Evolutionary conservation across 2,113 vertebrate species (phyloP).

Genomic region (Dromaius novaehollandiae): DNA sequence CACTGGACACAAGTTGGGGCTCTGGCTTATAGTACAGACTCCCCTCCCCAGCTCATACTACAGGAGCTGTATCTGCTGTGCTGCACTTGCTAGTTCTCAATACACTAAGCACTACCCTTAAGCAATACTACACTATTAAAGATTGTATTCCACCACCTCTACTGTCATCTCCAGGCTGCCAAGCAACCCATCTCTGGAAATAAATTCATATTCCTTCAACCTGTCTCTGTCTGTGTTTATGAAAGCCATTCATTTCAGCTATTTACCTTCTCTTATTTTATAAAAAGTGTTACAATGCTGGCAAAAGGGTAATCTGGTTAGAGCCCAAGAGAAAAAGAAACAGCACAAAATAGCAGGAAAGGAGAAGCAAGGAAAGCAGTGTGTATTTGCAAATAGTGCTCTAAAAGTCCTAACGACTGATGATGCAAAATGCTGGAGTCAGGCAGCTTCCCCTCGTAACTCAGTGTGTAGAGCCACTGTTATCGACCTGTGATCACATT

Average conservation of each 20-base stretch:
- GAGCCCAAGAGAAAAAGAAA: background rate
- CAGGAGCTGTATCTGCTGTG: background rate
- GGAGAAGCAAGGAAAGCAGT: background rate
- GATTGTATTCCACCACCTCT: background rate
- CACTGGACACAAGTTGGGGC: background rate
- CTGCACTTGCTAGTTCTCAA: background rate
- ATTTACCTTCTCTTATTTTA: background rate
- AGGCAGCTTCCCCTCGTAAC: background rate
- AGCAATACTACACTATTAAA: background rate
- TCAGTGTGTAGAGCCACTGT: background rate
- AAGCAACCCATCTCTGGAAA: background rate
- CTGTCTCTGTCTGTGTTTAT: background rate
- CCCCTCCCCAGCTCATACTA: background rate
- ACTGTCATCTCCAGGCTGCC: background rate
- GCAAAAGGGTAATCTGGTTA: background rate
- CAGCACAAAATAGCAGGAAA: background rate
- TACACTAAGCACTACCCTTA: background rate
- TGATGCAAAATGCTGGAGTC: background rate
- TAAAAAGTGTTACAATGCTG: background rate
- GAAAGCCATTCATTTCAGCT: background rate
- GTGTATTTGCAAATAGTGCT: background rate
- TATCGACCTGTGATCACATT: background rate
- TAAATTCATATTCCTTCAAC: background rate
- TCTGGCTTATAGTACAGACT: background rate
- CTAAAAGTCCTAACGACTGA: background rate